Evolutionary conservation across 2,888 invertebrate species (phyloP).

Genomic region (Pollenia griseotomentosa): DNA sequence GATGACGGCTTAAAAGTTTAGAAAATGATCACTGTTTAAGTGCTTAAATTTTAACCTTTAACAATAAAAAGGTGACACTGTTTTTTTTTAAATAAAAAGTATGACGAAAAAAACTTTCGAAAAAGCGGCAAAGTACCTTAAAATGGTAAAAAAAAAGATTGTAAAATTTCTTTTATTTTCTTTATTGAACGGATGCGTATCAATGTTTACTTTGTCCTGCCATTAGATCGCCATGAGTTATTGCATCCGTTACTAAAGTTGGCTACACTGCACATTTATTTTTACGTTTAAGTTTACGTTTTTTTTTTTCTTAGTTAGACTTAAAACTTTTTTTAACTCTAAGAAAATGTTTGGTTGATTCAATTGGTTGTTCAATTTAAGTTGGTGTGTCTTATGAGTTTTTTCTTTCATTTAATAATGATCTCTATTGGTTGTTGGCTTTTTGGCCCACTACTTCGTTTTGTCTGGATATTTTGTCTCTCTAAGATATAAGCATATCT

Average conservation of each 20-base stretch:
- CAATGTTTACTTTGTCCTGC: constrained; percentile 70
- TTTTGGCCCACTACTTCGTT: not conserved
- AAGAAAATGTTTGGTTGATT: constrained; percentile 24
- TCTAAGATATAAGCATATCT: constrained; percentile 11
- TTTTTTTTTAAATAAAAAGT: not conserved
- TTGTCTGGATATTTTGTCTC: constrained; percentile 25
- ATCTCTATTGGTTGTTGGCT: constrained; percentile 29
- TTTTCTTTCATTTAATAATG: constrained; percentile 8
- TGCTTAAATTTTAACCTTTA: too few species aligned
- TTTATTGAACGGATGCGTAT: constrained; percentile 61
- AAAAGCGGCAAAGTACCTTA: not conserved
- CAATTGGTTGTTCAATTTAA: constrained; percentile 32
- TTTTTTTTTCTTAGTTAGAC: not conserved
- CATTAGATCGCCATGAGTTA: constrained; percentile 69
- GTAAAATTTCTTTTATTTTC: constrained; percentile 9
- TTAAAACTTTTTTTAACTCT: constrained; percentile 14
- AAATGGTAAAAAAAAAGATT: not conserved
- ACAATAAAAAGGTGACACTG: not conserved
- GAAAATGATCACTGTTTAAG: too few species aligned
- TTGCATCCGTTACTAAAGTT: constrained; percentile 68
- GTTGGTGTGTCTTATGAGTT: constrained; percentile 37
- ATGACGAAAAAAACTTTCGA: not conserved
- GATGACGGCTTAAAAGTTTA: not conserved
- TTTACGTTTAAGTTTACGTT: constrained; percentile 13
- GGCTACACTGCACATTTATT: constrained; percentile 6